Evolutionary conservation across 1,140 invertebrate species (phyloP).

Genomic region (Asobara japonica): DNA sequence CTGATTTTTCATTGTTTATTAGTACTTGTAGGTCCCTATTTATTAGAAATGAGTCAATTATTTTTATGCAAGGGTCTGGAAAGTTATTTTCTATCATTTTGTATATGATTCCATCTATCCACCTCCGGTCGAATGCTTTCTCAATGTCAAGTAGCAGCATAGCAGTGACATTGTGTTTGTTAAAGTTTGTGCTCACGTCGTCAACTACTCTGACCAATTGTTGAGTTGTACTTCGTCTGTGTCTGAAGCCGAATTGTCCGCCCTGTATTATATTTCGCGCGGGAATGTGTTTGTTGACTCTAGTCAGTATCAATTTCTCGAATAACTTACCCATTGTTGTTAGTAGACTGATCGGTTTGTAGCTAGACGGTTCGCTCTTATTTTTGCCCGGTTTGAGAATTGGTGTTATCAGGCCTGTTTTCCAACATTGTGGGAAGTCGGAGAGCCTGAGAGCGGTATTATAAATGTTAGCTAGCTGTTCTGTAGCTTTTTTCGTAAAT

Average conservation of each 20-base stretch:
- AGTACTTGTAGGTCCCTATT: conserved; percentile 11
- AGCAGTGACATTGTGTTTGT: too few species aligned
- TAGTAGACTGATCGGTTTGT: conserved; percentile 56
- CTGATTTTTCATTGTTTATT: too few species aligned
- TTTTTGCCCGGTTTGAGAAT: conserved; percentile 53
- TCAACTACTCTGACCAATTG: too few species aligned
- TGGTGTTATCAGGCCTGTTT: conserved; percentile 40
- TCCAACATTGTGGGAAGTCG: conserved; percentile 46
- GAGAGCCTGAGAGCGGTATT: conserved; percentile 39
- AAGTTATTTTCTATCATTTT: too few species aligned
- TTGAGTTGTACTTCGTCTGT: conserved; percentile 33
- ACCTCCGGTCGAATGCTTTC: too few species aligned
- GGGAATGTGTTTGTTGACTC: conserved; percentile 34
- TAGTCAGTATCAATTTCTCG: conserved; percentile 47
- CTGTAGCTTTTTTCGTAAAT: conserved; percentile 45
- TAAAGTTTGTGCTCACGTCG: too few species aligned
- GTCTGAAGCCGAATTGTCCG: conserved; percentile 53
- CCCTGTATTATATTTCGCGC: conserved; percentile 25
- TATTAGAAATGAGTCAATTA: conserved; percentile 36
- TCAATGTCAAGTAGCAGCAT: too few species aligned
- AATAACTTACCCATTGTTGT: conserved; percentile 47
- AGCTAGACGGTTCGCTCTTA: conserved; percentile 35
- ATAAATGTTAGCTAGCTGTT: conserved; percentile 46
- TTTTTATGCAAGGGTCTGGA: too few species aligned
- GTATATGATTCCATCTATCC: too few species aligned